Percentiles rank a stretch among this genome's conserved stretches.
phyloP scores from a whole-genome alignment of 37 sponge, comb jelly and placozoan genomes.

The Spongia lamella region DNA sequence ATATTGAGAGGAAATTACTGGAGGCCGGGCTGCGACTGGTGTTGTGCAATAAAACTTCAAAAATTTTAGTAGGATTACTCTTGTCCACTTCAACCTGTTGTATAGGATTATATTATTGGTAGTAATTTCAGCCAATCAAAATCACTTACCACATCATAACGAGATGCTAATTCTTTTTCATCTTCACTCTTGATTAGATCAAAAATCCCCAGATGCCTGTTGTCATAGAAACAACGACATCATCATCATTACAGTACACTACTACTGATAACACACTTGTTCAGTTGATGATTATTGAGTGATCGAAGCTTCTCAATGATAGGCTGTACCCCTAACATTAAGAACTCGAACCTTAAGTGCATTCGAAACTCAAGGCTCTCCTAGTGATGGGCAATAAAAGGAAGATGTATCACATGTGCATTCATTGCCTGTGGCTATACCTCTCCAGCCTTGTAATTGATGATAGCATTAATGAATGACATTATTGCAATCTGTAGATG shows the following conservation, averaged over 20 bases:
- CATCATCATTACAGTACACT: not conserved
- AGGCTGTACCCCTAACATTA: constrained; percentile 76
- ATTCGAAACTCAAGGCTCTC: constrained; percentile 80
- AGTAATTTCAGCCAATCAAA: not conserved
- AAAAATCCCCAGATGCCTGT: constrained; percentile 80
- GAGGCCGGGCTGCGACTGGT: constrained; percentile 58
- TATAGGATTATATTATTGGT: not conserved
- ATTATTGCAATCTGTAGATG: constrained; percentile 72
- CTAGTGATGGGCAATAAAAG: constrained; percentile 13
- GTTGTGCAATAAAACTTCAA: constrained; percentile 54
- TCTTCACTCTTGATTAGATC: constrained; percentile 72
- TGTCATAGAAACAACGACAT: too few species aligned
- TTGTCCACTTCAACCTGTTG: constrained; percentile 45
- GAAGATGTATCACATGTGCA: too few species aligned
- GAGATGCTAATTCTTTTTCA: constrained; percentile 61
- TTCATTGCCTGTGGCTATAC: constrained; percentile 17
- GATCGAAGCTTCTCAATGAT: constrained; percentile 52
- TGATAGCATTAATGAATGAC: constrained; percentile 79
- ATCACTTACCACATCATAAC: constrained; percentile 65
- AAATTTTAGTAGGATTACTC: constrained; percentile 48
- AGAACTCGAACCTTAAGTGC: constrained; percentile 76
- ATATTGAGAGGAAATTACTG: constrained; percentile 54
- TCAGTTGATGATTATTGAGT: constrained; percentile 59
- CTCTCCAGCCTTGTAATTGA: constrained; percentile 80
- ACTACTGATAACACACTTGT: constrained; percentile 47